Evolutionary conservation across 2,888 invertebrate species (phyloP).

Genomic region (Alcis repandata): DNA sequence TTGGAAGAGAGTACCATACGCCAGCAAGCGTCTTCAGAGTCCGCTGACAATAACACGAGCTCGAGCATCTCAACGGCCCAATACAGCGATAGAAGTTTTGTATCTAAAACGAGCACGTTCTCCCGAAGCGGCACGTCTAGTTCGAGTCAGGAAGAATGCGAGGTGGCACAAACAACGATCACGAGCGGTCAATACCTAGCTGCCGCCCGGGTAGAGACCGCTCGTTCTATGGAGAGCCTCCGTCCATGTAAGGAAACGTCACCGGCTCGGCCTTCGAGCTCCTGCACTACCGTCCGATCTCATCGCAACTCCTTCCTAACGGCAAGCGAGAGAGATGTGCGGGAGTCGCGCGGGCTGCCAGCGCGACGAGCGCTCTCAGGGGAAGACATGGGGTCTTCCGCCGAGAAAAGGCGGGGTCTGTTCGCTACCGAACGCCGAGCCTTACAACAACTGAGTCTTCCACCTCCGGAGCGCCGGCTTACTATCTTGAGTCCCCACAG

Average conservation of each 20-base stretch:
- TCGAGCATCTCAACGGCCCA: constrained; percentile 80
- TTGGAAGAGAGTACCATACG: constrained; percentile 72
- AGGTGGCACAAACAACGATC: constrained; percentile 81
- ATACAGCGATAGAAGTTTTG: constrained; percentile 81
- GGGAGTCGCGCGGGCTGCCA: constrained; percentile 89
- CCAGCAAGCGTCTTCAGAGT: constrained; percentile 86
- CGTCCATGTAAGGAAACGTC: constrained; percentile 86
- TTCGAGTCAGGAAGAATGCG: constrained; percentile 90
- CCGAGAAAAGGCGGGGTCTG: constrained; percentile 89
- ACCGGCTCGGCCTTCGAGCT: constrained; percentile 85
- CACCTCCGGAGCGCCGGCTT: constrained; percentile 89
- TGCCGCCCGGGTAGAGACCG: constrained; percentile 86
- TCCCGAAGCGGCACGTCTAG: constrained; percentile 88
- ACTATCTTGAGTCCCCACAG: constrained; percentile 94
- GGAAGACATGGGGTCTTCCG: constrained; percentile 87
- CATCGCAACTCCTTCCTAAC: constrained; percentile 88
- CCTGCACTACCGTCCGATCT: constrained; percentile 79
- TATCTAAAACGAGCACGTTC: constrained; percentile 84
- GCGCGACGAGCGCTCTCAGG: constrained; percentile 88
- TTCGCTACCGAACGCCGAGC: constrained; percentile 89
- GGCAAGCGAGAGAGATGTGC: constrained; percentile 89
- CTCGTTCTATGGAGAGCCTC: constrained; percentile 91
- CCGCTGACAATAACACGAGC: constrained; percentile 83
- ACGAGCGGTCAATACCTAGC: constrained; percentile 85
- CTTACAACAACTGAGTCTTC: constrained; percentile 90